Evolutionary conservation across 2,888 invertebrate species (phyloP), one percentile per base, ranked within the genome.

Genomic region (Anodontia alba): DNA sequence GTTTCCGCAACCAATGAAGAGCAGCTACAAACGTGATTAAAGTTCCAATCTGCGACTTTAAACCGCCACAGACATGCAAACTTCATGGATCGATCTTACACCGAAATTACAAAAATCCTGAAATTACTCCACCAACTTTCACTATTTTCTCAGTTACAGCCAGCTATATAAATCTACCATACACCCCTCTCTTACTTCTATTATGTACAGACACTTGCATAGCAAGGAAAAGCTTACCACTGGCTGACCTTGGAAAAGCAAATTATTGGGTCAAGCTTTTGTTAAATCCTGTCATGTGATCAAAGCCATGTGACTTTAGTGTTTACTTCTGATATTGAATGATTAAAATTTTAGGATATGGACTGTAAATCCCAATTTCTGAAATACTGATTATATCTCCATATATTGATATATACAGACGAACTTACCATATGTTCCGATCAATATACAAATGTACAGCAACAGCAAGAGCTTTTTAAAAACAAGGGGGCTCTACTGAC

Each of bases 41-140:
- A 62, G 62, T 62, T 62, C 62, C 62, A 62, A 62, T 62, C 62
- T 62, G 62, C 62, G 5, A 62, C 62, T 62, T 62, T 62, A 33
- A 62, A 62, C 62, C 62, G 31, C 62, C 62, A 62, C 1, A 33
- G 33, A 33, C 62, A 62, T 62, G 62, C 62, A 62, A 62, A 62
- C 62, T 62, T 62, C 62, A 62, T 62, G 62, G 62, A 62, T 62
- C 17, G 33, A 33, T 5, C 3, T 10, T 62, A 20, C 33, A 10
- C 31, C 10, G 62, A 62, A 62, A 29, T 20, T 62, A 5, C 33
- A 62, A 33, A 62, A 57, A 10, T 17, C 62, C 31, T 15, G 17
- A 12, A 62, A 33, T 33, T 20, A 12, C 8, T 46, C 15, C 46
- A 46, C 46, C 20, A 20, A 46, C 15, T 46, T 46, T 46, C 46